These are phyloP conservation scores for Trochalopteron elliotii DNA, from an alignment of 2,113 vertebrate species.

Conservation along the genomic window DNA sequence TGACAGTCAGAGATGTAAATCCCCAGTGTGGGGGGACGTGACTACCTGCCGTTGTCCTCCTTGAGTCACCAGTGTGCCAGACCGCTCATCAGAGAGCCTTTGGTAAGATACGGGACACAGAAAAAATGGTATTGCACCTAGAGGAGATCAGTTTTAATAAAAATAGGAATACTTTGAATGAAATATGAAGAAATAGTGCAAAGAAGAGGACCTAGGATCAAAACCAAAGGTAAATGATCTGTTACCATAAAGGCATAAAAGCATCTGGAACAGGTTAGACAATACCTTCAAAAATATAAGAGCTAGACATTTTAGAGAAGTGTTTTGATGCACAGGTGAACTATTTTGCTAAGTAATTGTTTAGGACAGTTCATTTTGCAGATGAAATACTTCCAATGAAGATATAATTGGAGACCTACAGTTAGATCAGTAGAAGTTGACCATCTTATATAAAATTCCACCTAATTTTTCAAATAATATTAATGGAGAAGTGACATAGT, in stretches of 20 bases:
- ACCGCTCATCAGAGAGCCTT: not conserved
- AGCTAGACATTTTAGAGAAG: not conserved
- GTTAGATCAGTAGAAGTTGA: not conserved
- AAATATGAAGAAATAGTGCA: not conserved
- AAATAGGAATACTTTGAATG: not conserved
- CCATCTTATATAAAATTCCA: not conserved
- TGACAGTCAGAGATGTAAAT: not conserved
- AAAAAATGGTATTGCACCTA: not conserved
- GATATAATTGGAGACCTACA: not conserved
- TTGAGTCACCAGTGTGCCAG: not conserved
- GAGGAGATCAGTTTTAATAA: not conserved
- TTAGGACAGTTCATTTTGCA: not conserved
- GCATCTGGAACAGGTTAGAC: not conserved
- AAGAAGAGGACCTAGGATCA: not conserved
- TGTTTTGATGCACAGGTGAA: not conserved
- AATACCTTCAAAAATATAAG: not conserved
- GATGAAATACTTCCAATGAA: not conserved
- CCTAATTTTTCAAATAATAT: not conserved
- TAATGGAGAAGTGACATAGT: not conserved
- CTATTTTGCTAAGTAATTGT: not conserved
- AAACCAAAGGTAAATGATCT: not conserved
- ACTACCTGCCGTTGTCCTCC: not conserved
- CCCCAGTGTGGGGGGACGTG: accelerated
- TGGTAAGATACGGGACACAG: not conserved
- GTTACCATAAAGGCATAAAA: not conserved